Evolutionary conservation across 2,113 vertebrate species (phyloP), one percentile per base, ranked within the genome.

Genomic region (Acanthisitta chloris): DNA sequence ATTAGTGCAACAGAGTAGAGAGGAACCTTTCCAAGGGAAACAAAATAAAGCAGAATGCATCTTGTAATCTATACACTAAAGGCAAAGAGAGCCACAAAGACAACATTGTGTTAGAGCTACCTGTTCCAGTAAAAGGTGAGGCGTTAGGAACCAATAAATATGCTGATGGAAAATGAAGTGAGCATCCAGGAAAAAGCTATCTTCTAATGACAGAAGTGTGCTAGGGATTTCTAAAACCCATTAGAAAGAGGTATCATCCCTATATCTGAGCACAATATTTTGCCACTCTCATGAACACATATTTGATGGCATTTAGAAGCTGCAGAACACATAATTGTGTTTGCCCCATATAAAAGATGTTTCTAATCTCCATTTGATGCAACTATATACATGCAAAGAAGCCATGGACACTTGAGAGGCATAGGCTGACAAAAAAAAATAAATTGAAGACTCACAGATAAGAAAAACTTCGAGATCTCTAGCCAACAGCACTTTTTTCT

Each of bases 31-130:
- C 83, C 81, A 65, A 79, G 36, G 69, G 91, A 90, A 96, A 92
- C 34, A 71, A 96, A 97, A 88, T 62, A 61, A 92, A 95, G 61
- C 26, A 70, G 67, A 91, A 91, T 70, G 25, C 67, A 86, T 92
- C 78, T 80, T 72, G 85, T 87, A 97, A 94, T 96, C 92, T 90
- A 95, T 90, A 92, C n/a, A 0, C 78, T 79, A 40, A 92, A 94
- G 57, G 93, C 57, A 81, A 91, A 74, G 36, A 57, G 26, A 69
- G 26, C 26, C 67, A 96, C 94, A 94, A 96, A 91, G 74, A 51
- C 52, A 84, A 59, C 81, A 83, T 55, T 94, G 94, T 96, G 62
- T 55, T 34, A 42, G 42, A 26, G 40, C 36, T 90, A 31, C 71
- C 51, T 62, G 64, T 58, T 82, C 62, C 45, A 40, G 40, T 33